Percentiles rank a stretch among this genome's conserved stretches.
Conservation (phyloP, 2,888 invertebrate species). For the Hoplodrina blanda region DNA sequence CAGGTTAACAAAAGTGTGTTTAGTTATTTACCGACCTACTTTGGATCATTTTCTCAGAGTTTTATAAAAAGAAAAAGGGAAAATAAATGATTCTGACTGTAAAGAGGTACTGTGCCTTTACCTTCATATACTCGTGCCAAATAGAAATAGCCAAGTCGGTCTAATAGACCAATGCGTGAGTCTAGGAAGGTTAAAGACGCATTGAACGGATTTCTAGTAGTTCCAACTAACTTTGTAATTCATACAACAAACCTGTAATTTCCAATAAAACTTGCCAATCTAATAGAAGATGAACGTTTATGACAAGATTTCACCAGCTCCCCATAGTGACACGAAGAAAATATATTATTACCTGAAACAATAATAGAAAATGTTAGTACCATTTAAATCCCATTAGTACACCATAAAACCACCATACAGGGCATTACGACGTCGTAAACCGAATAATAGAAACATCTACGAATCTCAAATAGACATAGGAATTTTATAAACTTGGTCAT, state of each 20-base stretch:
- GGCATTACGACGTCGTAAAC: constrained; percentile 65
- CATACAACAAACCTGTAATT: constrained; percentile 27
- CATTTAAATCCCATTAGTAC: constrained; percentile 60
- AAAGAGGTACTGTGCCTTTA: not conserved
- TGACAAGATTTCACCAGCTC: constrained; percentile 26
- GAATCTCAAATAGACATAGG: constrained; percentile 70
- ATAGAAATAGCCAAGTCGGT: too few species aligned
- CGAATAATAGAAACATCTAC: constrained; percentile 61
- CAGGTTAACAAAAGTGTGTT: constrained; percentile 8
- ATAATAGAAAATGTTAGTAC: constrained; percentile 55
- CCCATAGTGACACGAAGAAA: constrained; percentile 15
- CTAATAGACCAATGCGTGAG: too few species aligned
- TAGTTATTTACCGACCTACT: constrained; percentile 2
- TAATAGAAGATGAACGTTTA: constrained; percentile 7
- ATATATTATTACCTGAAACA: constrained; percentile 71
- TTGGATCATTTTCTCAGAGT: not conserved
- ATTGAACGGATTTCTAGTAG: not conserved
- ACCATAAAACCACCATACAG: constrained; percentile 59
- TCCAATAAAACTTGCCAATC: constrained; percentile 9
- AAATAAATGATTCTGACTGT: not conserved
- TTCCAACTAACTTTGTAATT: not conserved
- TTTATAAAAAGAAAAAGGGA: not conserved
- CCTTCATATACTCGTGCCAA: too few species aligned
- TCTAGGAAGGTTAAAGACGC: not conserved
- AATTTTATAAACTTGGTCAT: constrained; percentile 66